Evolutionary conservation across 2,797 vertebrate species (phyloP), one percentile per base, ranked within the genome.

Genomic region (Semaprochilodus insignis): DNA sequence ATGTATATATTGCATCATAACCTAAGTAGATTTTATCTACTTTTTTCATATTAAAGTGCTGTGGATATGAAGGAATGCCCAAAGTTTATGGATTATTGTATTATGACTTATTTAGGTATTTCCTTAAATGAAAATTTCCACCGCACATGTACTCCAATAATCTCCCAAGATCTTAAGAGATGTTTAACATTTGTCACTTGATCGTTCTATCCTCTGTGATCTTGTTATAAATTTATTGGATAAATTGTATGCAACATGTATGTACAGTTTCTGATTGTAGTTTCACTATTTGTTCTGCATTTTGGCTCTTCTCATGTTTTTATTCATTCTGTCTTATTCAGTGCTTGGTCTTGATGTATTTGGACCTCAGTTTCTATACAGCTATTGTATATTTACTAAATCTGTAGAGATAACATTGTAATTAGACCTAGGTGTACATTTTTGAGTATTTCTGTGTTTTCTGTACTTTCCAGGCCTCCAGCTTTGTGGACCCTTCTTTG

Each of bases 391-490:
- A 63, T 62, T 7, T 40, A 15, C 17, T 44, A 17, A 57, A 78
- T 8, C 11, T 48, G 66, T 44, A 69, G 21, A 60, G 23, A 60
- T 60, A 60, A 23, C 21, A 27, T 62, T 70, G 40, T 48, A 2
- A 25, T 71, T 54, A 8, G 23, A 16, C 15, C 15, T 17, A 7
- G 11, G 4, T 70, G 40, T 21, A 44, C n/a, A 15, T 2, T 25
- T 52, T 16, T 52, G 14, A 48, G 19, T 65, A 34, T 59, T 74
- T 6, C 31, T n/a, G n/a, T n/a, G 44, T 4, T 48, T 25, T 2
- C 19, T 25, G 6, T 27, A n/a, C 51, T n/a, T 51, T 75, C 23
- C 57, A 82, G 81, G 23, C 10, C 71, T 27, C 69, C 31, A 57
- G 57, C 55, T 71, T 77, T 16, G 57, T 55, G 74, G 48, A 10